Conservation (phyloP, 2,888 invertebrate genomes). For the Microplitis deprimator region DNA sequence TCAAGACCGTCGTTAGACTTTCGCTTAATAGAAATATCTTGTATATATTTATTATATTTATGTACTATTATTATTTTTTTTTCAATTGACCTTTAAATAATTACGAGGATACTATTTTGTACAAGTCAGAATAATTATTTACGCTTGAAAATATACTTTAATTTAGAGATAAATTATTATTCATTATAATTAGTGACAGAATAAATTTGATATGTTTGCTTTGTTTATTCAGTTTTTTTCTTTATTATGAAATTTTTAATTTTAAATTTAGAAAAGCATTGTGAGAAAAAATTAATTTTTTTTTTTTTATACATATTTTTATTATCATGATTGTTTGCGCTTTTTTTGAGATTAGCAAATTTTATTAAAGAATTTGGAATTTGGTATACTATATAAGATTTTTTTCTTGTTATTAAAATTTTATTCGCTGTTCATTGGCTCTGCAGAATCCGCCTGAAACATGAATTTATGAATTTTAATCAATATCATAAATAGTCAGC, state of each 20-base stretch:
- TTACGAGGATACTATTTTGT: background rate
- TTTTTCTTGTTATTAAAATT: no score
- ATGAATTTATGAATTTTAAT: no score
- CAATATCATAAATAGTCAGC: no score
- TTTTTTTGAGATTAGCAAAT: background rate
- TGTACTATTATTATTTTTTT: background rate
- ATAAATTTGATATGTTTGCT: background rate
- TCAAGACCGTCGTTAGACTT: slow-evolving; percentile 24
- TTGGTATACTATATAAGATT: no score
- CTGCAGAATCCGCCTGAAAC: no score
- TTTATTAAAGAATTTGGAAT: no score
- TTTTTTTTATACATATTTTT: background rate
- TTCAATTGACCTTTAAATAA: slow-evolving; percentile 21
- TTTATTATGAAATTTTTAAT: background rate
- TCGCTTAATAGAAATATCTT: slow-evolving; percentile 14
- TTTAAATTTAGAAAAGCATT: background rate
- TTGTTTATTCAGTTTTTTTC: background rate
- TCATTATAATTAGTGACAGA: background rate
- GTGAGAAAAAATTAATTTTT: background rate
- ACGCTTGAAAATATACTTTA: background rate
- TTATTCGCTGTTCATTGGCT: no score
- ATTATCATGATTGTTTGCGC: background rate
- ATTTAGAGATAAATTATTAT: background rate
- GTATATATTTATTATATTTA: background rate
- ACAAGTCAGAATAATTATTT: background rate